phyloP scores from a whole-genome alignment of 2,797 vertebrate genomes.

The Enteromius treurensis region DNA sequence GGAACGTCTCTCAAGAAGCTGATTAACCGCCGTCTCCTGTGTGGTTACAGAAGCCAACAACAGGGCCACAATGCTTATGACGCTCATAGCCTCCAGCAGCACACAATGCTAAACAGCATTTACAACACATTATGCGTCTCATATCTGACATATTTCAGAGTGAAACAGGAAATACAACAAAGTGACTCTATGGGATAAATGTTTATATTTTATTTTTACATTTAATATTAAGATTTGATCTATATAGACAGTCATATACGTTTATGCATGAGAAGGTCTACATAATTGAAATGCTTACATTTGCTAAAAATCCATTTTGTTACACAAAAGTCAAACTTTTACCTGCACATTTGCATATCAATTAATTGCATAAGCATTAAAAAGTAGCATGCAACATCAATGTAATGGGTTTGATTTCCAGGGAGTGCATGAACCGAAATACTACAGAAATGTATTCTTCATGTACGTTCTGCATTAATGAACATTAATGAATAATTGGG shows the following conservation, averaged over 20 bases:
- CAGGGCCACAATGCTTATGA: not conserved
- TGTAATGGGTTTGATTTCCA: not conserved
- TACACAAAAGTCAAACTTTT: not conserved
- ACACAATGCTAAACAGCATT: not conserved
- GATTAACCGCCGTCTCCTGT: slow-evolving; percentile 18
- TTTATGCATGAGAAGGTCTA: not conserved
- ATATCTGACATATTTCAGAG: not conserved
- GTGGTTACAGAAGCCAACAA: not conserved
- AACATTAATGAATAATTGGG: not conserved
- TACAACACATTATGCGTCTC: not conserved
- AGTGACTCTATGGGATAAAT: not conserved
- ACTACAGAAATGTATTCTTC: not conserved
- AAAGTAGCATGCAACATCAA: not conserved
- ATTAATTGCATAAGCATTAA: not conserved
- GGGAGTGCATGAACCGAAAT: not conserved
- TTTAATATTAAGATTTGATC: not conserved
- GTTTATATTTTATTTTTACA: not conserved
- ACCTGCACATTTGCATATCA: not conserved
- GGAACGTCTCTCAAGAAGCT: not conserved
- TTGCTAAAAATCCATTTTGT: not conserved
- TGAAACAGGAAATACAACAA: not conserved
- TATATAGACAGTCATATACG: not conserved
- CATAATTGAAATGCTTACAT: not conserved
- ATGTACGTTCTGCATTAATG: not conserved
- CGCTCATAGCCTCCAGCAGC: not conserved